Conservation (phyloP, 2,888 invertebrate species). For the Synanthedon myopaeformis region DNA sequence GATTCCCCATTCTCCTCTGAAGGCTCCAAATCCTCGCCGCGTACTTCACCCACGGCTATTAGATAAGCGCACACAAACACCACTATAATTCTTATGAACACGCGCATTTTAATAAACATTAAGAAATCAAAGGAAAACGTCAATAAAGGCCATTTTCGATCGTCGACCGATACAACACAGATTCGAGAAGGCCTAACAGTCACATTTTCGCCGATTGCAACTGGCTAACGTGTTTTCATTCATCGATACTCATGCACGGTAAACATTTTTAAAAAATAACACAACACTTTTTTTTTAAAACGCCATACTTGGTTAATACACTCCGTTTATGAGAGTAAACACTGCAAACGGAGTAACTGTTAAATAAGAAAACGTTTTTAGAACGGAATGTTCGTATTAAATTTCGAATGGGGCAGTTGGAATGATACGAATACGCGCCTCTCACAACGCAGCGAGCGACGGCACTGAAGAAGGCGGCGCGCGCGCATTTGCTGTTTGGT, state of each 20-base stretch:
- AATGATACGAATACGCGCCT: too few relatives aligned
- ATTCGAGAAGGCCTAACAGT: constrained; percentile 35
- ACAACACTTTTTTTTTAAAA: too few relatives aligned
- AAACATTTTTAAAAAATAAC: too few relatives aligned
- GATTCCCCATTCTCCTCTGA: constrained; percentile 18
- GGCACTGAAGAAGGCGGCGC: too few relatives aligned
- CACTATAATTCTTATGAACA: constrained; percentile 47
- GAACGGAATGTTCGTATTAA: not conserved
- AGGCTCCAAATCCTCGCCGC: constrained; percentile 37
- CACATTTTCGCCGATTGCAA: constrained; percentile 58
- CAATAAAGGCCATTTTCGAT: constrained; percentile 41
- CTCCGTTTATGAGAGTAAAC: too few relatives aligned
- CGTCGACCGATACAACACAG: constrained; percentile 20
- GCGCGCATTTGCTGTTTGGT: too few relatives aligned
- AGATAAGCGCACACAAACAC: constrained; percentile 50
- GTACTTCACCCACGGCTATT: constrained; percentile 32
- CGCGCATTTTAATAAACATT: constrained; percentile 52
- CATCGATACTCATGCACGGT: constrained; percentile 26
- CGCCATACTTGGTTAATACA: too few relatives aligned
- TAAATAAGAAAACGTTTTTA: not conserved
- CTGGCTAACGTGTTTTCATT: constrained; percentile 18
- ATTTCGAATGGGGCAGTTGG: not conserved
- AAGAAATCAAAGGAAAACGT: constrained; percentile 20
- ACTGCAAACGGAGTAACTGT: not conserved
- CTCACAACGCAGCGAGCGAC: too few relatives aligned